phyloP scores from a whole-genome alignment of 2,888 invertebrate genomes.

The Platyscelio sp. region DNA sequence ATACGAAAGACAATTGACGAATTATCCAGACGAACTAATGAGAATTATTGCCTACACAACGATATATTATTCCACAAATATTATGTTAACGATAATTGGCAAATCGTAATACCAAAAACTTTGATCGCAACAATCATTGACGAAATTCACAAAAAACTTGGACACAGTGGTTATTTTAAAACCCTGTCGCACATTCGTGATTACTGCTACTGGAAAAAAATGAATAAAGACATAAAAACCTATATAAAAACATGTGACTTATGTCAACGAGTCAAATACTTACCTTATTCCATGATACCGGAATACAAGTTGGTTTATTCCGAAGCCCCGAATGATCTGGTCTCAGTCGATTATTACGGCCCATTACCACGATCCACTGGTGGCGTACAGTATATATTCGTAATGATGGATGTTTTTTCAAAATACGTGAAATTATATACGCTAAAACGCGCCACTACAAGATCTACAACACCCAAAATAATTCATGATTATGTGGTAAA shows the following conservation, averaged over 20 bases:
- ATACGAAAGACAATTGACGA: too few relatives aligned
- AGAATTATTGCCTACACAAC: too few relatives aligned
- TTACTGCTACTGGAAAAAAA: slow-evolving; percentile 16
- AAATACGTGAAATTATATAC: slow-evolving; percentile 42
- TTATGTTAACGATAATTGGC: too few relatives aligned
- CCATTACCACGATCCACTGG: slow-evolving; percentile 6
- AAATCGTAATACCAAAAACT: too few relatives aligned
- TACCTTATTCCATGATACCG: slow-evolving; percentile 4
- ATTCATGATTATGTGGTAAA: slow-evolving; percentile 16
- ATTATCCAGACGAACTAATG: too few relatives aligned
- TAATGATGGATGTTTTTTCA: slow-evolving; percentile 27
- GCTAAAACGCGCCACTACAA: slow-evolving; percentile 28
- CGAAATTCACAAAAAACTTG: too few relatives aligned
- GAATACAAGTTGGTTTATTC: background rate
- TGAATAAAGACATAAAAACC: background rate
- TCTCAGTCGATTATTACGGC: slow-evolving; percentile 34
- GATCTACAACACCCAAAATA: background rate
- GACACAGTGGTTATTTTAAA: slow-evolving; percentile 39
- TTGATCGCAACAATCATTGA: too few relatives aligned
- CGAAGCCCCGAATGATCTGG: background rate
- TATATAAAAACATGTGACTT: slow-evolving; percentile 25
- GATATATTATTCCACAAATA: too few relatives aligned
- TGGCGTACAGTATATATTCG: slow-evolving; percentile 40
- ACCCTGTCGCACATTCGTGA: background rate
- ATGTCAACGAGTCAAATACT: slow-evolving; percentile 24